Conservation (phyloP, 2,888 invertebrate species). For the Tholera decimalis region DNA sequence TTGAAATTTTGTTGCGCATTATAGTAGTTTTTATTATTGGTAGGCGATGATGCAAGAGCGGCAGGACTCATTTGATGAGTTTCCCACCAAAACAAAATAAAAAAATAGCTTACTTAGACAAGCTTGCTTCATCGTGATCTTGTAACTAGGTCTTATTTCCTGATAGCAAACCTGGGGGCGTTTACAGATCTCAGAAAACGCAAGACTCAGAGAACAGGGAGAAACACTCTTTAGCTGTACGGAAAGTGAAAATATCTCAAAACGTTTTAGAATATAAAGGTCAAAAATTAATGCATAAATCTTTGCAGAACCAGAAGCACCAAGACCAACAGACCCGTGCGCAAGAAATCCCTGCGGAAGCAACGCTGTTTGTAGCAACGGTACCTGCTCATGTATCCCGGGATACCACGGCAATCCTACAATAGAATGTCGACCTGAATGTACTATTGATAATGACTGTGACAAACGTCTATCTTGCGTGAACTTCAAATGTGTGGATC, state of each 20-base stretch:
- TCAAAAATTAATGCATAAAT: background rate
- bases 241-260: background rate
- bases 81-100: too few relatives aligned
- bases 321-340: conserved; percentile 90
- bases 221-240: background rate
- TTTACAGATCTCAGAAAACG: too few relatives aligned
- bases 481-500: conserved; percentile 94
- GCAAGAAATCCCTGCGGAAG: conserved; percentile 93
- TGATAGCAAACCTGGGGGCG: too few relatives aligned
- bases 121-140: too few relatives aligned
- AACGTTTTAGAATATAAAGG: background rate
- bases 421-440: conserved; percentile 95
- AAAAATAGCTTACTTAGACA: too few relatives aligned
- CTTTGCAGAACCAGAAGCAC: conserved; percentile 78
- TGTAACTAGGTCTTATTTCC: too few relatives aligned
- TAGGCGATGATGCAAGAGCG: too few relatives aligned
- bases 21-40: too few relatives aligned
- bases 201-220: too few relatives aligned
- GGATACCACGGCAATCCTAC: conserved; percentile 93
- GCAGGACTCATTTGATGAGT: too few relatives aligned
- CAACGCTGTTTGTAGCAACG: conserved; percentile 92
- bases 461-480: conserved; percentile 93
- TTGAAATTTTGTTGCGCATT: too few relatives aligned
- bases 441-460: conserved; percentile 94
- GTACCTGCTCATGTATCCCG: conserved; percentile 92